Evolutionary conservation across 2,888 invertebrate species (phyloP).

Genomic region (Trichacis sp.): DNA sequence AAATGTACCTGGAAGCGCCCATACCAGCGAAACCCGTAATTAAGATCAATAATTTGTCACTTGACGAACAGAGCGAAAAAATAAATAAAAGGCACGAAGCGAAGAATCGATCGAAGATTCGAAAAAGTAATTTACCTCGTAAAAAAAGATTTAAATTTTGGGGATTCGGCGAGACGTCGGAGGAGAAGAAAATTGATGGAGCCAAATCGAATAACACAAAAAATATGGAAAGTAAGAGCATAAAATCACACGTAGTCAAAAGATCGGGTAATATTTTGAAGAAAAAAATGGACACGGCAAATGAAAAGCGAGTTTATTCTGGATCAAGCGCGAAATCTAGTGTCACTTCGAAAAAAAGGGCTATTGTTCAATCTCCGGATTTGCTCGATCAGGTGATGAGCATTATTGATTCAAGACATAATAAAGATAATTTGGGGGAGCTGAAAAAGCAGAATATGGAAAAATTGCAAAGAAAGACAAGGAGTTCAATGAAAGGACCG

Average conservation of each 20-base stretch:
- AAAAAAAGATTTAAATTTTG: neutral
- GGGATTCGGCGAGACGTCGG: neutral
- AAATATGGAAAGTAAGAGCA: neutral
- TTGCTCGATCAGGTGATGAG: slow-evolving; percentile 14
- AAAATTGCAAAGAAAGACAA: neutral
- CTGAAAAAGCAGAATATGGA: neutral
- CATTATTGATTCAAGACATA: slow-evolving; percentile 2
- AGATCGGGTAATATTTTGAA: neutral
- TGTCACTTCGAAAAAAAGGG: slow-evolving; percentile 4
- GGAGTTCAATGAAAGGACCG: too few relatives aligned
- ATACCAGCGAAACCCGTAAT: too few relatives aligned
- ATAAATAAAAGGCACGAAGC: too few relatives aligned
- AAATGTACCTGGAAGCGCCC: neutral
- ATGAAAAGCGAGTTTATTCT: neutral
- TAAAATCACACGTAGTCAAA: neutral
- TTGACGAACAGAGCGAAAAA: too few relatives aligned
- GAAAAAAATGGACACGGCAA: neutral
- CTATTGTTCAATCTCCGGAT: neutral
- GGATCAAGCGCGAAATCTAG: too few relatives aligned
- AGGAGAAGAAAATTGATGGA: neutral
- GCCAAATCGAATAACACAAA: neutral
- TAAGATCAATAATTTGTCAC: too few relatives aligned
- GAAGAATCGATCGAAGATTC: too few relatives aligned
- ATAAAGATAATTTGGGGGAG: neutral
- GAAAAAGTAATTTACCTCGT: too few relatives aligned